A percentile compares a stretch with the other conserved stretches of the same genome.
Conservation (phyloP, 2,797 vertebrate species). For the Pipistrellus pipistrellus region DNA sequence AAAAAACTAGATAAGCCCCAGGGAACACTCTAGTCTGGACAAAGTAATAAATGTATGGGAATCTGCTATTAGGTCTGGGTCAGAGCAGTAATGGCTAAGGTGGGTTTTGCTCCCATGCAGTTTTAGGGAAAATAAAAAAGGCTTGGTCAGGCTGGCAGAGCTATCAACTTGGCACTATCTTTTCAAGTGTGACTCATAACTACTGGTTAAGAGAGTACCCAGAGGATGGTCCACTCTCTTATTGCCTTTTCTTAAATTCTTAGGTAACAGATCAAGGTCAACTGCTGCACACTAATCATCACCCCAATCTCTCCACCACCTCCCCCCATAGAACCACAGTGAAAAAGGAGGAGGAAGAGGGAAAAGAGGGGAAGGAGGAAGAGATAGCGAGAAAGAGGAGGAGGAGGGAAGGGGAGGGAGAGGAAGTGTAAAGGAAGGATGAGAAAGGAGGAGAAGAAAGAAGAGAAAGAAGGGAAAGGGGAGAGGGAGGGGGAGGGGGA, state of each 20-base stretch:
- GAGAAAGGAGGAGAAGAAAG: no score
- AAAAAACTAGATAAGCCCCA: background rate
- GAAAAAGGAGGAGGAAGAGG: background rate
- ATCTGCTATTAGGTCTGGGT: background rate
- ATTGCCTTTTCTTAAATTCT: background rate
- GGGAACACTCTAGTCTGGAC: background rate
- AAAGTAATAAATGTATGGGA: background rate
- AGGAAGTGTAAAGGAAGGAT: no score
- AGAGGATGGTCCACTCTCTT: background rate
- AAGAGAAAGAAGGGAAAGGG: rapidly evolving
- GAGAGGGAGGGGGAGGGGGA: rapidly evolving
- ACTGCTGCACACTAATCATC: background rate
- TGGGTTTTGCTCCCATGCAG: background rate
- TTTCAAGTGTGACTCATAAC: background rate
- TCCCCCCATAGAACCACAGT: background rate
- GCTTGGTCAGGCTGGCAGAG: background rate
- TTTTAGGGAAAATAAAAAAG: slow-evolving; percentile 33
- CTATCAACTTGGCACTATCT: slow-evolving; percentile 29
- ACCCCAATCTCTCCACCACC: background rate
- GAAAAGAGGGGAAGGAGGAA: rapidly evolving
- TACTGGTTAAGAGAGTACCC: background rate
- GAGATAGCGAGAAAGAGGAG: rapidly evolving
- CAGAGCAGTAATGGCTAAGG: background rate
- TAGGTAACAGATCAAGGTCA: background rate
- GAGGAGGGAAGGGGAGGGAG: no score